phyloP scores from a whole-genome alignment of 1,140 invertebrate species.

The Rhizoglyphus robini region DNA sequence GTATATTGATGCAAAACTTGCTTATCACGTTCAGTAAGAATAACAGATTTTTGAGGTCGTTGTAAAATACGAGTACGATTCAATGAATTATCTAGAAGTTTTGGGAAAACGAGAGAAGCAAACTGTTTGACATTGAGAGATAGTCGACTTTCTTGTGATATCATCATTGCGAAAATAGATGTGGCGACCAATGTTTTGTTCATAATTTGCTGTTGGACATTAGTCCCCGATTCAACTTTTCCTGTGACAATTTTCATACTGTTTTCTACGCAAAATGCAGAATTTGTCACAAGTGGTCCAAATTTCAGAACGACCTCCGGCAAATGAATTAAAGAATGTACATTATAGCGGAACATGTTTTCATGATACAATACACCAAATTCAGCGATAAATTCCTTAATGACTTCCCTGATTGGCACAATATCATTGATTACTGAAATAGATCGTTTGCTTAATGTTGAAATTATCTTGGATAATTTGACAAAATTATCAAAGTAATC shows the following conservation, averaged over 20 bases:
- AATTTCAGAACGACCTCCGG: background rate
- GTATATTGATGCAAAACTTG: background rate
- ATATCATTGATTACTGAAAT: background rate
- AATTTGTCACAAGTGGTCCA: background rate
- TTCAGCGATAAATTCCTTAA: background rate
- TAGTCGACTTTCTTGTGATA: background rate
- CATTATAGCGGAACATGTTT: background rate
- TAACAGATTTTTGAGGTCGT: no score
- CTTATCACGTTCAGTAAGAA: background rate
- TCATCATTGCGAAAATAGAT: background rate
- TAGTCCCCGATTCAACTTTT: background rate
- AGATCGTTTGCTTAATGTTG: background rate
- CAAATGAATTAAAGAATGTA: background rate
- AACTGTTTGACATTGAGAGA: background rate
- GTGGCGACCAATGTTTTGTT: background rate
- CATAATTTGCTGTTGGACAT: background rate
- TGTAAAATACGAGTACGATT: background rate
- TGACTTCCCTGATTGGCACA: background rate
- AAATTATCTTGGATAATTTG: background rate
- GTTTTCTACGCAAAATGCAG: background rate
- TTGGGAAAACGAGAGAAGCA: background rate
- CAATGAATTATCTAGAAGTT: background rate
- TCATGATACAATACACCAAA: background rate
- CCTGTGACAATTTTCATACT: background rate
- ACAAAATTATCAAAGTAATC: background rate